Percentiles rank a stretch among this genome's conserved stretches.
These are phyloP conservation scores for Megaleporinus macrocephalus DNA, from an alignment of 2,113 vertebrate genomes.

Conservation along the genomic window DNA sequence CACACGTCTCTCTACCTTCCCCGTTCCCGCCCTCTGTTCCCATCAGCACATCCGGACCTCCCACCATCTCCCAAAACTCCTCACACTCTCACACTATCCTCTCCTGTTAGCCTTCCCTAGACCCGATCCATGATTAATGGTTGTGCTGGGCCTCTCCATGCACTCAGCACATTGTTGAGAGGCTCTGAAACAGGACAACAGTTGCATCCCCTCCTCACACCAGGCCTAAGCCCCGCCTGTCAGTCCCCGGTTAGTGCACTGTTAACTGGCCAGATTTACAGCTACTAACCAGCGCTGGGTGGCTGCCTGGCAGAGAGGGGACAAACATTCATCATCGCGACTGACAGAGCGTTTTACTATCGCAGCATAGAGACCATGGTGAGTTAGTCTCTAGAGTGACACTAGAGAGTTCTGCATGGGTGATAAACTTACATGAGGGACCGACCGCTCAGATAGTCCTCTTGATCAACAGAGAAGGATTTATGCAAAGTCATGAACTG, in stretches of 20 bases:
- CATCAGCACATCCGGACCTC: conserved; percentile 76
- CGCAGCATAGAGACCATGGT: conserved; percentile 15
- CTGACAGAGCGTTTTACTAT: conserved; percentile 62
- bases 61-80: conserved; percentile 48
- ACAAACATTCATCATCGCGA: conserved; percentile 59
- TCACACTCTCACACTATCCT: conserved; percentile 28
- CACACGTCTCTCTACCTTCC: conserved; percentile 67
- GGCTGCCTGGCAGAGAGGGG: conserved; percentile 63
- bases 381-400: conserved; percentile 28
- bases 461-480: conserved; percentile 13
- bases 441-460: conserved; percentile 12
- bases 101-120: conserved; percentile 30
- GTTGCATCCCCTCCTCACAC: conserved; percentile 83
- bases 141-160: conserved; percentile 77
- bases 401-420: conserved; percentile 16
- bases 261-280: conserved; percentile 87
- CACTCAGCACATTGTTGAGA: conserved; percentile 82
- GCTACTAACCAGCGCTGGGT: conserved; percentile 75
- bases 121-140: conserved; percentile 80
- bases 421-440: conserved; percentile 35
- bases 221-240: conserved; percentile 80
- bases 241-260: conserved; percentile 79
- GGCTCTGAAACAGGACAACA: conserved; percentile 81
- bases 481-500: conserved; percentile 15
- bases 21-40: conserved; percentile 71